Percentiles rank a stretch among this genome's conserved stretches.
Evolutionary conservation across 2,797 vertebrate genomes (phyloP).

Genomic region (Distichodus sexfasciatus): DNA sequence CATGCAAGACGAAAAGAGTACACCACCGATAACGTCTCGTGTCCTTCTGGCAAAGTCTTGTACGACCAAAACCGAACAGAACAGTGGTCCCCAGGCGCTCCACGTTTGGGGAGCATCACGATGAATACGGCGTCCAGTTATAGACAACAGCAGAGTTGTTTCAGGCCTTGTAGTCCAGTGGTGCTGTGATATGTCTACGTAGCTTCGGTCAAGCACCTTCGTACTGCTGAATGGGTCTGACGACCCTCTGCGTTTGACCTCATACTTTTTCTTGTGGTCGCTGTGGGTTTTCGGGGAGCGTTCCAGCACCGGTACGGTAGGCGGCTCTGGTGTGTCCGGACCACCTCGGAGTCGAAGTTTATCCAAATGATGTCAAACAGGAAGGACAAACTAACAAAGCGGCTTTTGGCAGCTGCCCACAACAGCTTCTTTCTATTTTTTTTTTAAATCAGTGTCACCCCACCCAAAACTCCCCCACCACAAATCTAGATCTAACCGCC

Average conservation of each 20-base stretch:
- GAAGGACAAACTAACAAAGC: neutral
- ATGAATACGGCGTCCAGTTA: slow-evolving; percentile 1
- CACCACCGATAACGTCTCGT: slow-evolving; percentile 12
- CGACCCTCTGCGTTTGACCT: neutral
- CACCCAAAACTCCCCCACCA: slow-evolving; percentile 3
- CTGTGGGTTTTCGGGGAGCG: neutral
- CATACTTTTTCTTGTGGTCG: neutral
- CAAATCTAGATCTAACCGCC: slow-evolving; percentile 11
- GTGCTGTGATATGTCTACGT: neutral
- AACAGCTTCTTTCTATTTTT: neutral
- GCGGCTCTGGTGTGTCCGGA: neutral
- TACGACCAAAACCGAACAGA: neutral
- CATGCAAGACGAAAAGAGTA: slow-evolving; percentile 53
- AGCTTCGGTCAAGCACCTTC: no score
- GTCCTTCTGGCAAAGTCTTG: neutral
- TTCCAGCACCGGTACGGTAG: neutral
- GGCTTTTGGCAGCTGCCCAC: slow-evolving; percentile 9
- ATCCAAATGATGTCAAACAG: neutral
- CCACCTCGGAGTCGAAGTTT: slow-evolving; percentile 1
- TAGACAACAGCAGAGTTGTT: neutral
- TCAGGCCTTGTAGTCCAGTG: neutral
- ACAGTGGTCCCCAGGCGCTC: slow-evolving; percentile 14
- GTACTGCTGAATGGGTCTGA: neutral
- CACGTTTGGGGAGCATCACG: neutral
- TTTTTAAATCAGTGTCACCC: slow-evolving; percentile 16